Percentiles rank a stretch among this genome's conserved stretches.
Evolutionary conservation across 2,113 vertebrate genomes (phyloP).

Genomic region (Upupa epops): DNA sequence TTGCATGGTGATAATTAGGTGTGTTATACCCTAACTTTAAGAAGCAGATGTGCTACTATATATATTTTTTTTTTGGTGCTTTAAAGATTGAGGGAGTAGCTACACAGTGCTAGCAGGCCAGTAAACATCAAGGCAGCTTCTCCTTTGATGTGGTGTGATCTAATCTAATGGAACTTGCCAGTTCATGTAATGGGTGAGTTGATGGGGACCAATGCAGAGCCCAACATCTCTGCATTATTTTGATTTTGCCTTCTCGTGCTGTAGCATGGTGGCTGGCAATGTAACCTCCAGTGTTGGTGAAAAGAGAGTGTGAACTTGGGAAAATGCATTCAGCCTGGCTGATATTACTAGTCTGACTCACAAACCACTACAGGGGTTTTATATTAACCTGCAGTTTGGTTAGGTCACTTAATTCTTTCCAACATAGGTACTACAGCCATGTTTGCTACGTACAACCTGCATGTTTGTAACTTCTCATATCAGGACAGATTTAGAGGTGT

Average conservation of each 20-base stretch:
- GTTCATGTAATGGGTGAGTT: not conserved
- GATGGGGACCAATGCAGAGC: not conserved
- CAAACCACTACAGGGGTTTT: not conserved
- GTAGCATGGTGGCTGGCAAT: not conserved
- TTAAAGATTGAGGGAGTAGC: not conserved
- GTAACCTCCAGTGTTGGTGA: not conserved
- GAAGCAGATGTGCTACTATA: not conserved
- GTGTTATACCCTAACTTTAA: not conserved
- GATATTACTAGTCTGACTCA: not conserved
- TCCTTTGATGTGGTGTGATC: not conserved
- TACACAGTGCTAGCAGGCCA: not conserved
- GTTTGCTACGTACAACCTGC: not conserved
- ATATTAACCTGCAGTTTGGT: not conserved
- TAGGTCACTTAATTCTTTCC: not conserved
- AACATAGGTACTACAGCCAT: accelerated
- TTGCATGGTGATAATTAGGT: not conserved
- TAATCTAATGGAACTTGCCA: not conserved
- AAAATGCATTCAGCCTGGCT: not conserved
- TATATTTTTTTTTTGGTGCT: not conserved
- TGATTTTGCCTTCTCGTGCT: not conserved
- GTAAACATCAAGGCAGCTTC: not conserved
- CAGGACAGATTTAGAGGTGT: not conserved
- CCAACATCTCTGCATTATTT: not conserved
- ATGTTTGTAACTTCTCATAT: not conserved
- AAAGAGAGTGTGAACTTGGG: not conserved